These are phyloP conservation scores for Thumatha senex DNA, from an alignment of 2,888 invertebrate species.

Conservation along the genomic window DNA sequence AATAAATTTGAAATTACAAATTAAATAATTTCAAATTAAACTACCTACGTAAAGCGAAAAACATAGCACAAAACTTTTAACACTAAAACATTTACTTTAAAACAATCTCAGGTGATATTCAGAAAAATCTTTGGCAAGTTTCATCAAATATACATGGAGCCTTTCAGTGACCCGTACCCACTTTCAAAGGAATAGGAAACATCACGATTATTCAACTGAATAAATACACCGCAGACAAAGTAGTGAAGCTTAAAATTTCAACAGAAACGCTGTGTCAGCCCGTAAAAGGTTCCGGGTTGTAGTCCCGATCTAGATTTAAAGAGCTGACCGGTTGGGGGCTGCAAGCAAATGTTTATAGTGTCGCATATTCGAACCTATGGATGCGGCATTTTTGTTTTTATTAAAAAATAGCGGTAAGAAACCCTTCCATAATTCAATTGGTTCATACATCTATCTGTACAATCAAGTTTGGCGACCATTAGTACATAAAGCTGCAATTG, in stretches of 20 bases:
- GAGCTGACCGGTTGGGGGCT: slow-evolving; percentile 41
- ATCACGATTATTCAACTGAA: slow-evolving; percentile 32
- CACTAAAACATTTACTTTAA: neutral
- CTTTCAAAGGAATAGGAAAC: slow-evolving; percentile 29
- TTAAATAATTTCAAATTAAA: too few relatives aligned
- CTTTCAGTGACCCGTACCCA: neutral
- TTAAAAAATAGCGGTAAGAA: too few relatives aligned
- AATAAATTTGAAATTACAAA: too few relatives aligned
- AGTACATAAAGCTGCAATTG: too few relatives aligned
- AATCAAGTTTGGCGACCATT: too few relatives aligned
- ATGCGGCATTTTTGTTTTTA: slow-evolving; percentile 17
- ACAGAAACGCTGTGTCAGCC: slow-evolving; percentile 38
- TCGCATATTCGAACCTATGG: slow-evolving; percentile 1
- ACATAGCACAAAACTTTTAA: too few relatives aligned
- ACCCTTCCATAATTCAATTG: too few relatives aligned
- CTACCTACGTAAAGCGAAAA: too few relatives aligned
- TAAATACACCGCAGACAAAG: slow-evolving; percentile 30
- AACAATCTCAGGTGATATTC: slow-evolving; percentile 5
- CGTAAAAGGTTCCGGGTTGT: slow-evolving; percentile 41
- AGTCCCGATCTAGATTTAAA: slow-evolving; percentile 45
- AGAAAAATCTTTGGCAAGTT: neutral
- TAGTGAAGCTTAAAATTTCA: slow-evolving; percentile 35
- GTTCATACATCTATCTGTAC: too few relatives aligned
- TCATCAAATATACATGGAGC: neutral
- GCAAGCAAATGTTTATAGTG: slow-evolving; percentile 41